Base-by-base conservation (phyloP, 2,888 invertebrate species). In the Pharmacophagus antenor region DNA sequence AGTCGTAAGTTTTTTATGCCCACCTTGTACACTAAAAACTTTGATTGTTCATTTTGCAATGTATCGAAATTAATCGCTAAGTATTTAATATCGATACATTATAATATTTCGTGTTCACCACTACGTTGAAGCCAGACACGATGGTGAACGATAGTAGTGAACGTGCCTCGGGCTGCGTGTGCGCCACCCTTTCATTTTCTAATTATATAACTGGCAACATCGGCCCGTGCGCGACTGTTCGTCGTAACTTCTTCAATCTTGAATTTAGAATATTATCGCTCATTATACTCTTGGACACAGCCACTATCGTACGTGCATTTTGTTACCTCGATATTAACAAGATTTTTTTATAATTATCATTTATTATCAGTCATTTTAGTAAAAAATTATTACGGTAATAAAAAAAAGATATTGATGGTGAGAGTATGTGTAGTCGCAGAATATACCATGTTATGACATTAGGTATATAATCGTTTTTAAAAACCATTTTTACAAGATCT, bases 151-250 rank as follows among this genome's bases (percentile, higher is more conserved):
- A 86, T 88, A 85, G 88, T 82, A 85, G 85, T 86, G 86, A 74
- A 80, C 76, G 80, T 74, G 87, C 87, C 87, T 72, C 80, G 70
- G 86, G 87, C 85, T 76, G 84, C 82, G 82, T 85, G 81, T 79
- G 85, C 86, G 85, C 87, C 86, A 86, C 87, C 88, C 88, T 87
- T 84, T 87, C 87, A 88, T 88, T 88, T 88, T 88, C 88, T 88
- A 88, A 88, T 88, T 88, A 88, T 88, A 87, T 79, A 85, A 85
- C 85, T 80, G 83, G 86, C 84, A 85, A 85, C 83, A 80, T 84
- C 76, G 85, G 82, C 88, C 85, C 88, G 88, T 88, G 88, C 88
- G 84, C 85, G 84, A 86, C 85, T 76, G 77, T 63, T 63, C 56
- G 52, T 68, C 69, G 68, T 79, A 80, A 83, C 82, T 84, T 80